phyloP scores from a whole-genome alignment of 2,888 invertebrate species.

The Carpatolechia fugitivella region DNA sequence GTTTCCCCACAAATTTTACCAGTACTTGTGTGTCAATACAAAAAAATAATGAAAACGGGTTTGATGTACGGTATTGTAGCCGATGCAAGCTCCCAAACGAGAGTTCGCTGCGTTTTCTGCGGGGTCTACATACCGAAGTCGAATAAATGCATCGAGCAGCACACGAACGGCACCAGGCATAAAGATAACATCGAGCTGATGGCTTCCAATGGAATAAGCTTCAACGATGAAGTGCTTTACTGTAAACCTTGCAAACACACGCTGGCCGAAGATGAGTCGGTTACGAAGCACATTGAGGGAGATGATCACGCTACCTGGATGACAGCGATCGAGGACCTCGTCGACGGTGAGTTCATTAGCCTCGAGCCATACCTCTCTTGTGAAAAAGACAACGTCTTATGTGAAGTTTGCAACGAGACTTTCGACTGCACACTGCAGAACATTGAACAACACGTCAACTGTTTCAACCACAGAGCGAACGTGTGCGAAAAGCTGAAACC shows the following conservation, averaged over 20 bases:
- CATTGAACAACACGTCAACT: slow-evolving; percentile 53
- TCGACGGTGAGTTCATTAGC: slow-evolving; percentile 53
- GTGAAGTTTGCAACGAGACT: slow-evolving; percentile 46
- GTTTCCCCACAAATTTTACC: neutral
- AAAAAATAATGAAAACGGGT: slow-evolving; percentile 51
- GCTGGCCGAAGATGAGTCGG: slow-evolving; percentile 45
- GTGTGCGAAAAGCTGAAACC: slow-evolving; percentile 50
- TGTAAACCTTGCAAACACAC: slow-evolving; percentile 51
- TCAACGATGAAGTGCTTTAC: slow-evolving; percentile 38
- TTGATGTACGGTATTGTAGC: slow-evolving; percentile 49
- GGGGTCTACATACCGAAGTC: slow-evolving; percentile 59
- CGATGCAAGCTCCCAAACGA: slow-evolving; percentile 51
- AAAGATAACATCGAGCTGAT: slow-evolving; percentile 53
- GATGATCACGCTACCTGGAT: slow-evolving; percentile 56
- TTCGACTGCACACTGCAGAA: slow-evolving; percentile 42
- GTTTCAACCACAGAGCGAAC: slow-evolving; percentile 44
- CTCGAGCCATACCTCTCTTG: slow-evolving; percentile 46
- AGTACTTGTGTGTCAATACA: neutral
- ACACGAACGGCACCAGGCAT: slow-evolving; percentile 54
- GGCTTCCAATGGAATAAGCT: slow-evolving; percentile 50
- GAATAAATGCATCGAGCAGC: slow-evolving; percentile 59
- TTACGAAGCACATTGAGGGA: slow-evolving; percentile 44
- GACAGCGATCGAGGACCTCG: slow-evolving; percentile 50
- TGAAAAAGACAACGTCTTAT: slow-evolving; percentile 46
- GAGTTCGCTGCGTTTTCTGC: slow-evolving; percentile 58